A percentile compares a stretch with the other conserved stretches of the same genome.
These are phyloP conservation scores for Holothuria glaberrima DNA, from an alignment of 35 echinoderm and acorn worm genomes.

Conservation along the genomic window DNA sequence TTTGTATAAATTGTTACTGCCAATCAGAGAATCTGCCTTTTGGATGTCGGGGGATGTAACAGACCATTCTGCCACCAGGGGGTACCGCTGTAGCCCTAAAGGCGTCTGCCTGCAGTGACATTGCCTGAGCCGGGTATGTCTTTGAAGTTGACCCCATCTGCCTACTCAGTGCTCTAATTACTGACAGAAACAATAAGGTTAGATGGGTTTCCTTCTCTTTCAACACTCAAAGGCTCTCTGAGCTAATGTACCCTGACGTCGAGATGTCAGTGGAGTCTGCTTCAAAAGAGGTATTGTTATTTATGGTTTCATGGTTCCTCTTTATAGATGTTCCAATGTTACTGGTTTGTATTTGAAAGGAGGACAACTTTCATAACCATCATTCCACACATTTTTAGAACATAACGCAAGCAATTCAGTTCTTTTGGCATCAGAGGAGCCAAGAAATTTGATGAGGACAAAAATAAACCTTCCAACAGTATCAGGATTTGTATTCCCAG, in stretches of 20 bases:
- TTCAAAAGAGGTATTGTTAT: neutral
- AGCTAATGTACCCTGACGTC: constrained; percentile 11
- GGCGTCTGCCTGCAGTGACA: constrained; percentile 16
- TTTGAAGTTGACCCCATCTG: constrained; percentile 38
- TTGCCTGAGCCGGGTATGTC: neutral
- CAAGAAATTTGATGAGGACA: too few species aligned
- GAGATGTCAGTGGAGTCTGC: neutral
- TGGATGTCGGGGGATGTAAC: too few species aligned
- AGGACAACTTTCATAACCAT: too few species aligned
- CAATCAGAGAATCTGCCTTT: too few species aligned
- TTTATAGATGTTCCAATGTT: too few species aligned
- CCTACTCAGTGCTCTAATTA: neutral
- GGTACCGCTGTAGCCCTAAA: neutral
- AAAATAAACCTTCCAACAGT: too few species aligned
- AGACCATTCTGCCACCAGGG: neutral
- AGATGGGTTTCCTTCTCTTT: constrained; percentile 7
- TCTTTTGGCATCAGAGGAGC: too few species aligned
- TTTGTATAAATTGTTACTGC: too few species aligned
- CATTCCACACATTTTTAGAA: too few species aligned
- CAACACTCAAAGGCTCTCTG: neutral
- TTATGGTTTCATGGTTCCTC: neutral
- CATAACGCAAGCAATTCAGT: too few species aligned
- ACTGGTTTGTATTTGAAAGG: too few species aligned
- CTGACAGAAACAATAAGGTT: constrained; percentile 40
- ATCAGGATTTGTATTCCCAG: too few species aligned